Base-by-base conservation (phyloP, 2,888 invertebrate genomes). In the Lacanobia wlatinum region DNA sequence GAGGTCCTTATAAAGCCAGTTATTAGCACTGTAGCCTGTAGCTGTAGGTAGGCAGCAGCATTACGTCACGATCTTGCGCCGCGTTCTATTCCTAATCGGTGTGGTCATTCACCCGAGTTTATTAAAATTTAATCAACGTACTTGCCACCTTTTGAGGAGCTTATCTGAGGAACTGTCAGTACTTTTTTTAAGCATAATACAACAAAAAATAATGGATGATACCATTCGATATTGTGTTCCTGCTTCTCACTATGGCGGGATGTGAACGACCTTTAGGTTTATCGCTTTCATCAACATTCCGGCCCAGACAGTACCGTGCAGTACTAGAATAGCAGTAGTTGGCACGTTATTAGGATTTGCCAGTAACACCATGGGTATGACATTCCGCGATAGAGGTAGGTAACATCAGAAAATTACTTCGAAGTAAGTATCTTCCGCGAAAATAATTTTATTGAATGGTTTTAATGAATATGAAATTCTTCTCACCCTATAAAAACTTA, bases 261-360 rank as follows among this genome's bases (percentile, higher is more conserved):
- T 88, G 93, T 93, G 90, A 94, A 92, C 84, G 93, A 93, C 92
- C 92, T 88, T 86, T 70, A 69, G 80, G 81, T 88, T 92, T 91
- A 92, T 92, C 91, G 89, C 87, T 90, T 91, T 90, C 90, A 92
- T 92, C 91, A 87, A 90, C 91, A 92, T 93, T 93, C 90, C 90
- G 80, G 70, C 76, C 62, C 85, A 86, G 85, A 82, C 80, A 78
- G 82, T 78, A 78, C 77, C 81, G 84, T 84, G 81, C 80, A 76
- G 80, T 83, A 83, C 82, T 83, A 85, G 87, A 87, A 88, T 89
- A 83, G 85, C 81, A 84, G 84, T 80, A 77, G 85, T 87, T 88
- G 84, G 86, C 85, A 84, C 82, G 81, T 73, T 80, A 70, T 83
- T 84, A 77, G 73, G 78, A 65, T 80, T 68, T 83, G 77, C 64